phyloP scores from a whole-genome alignment of 1,140 invertebrate species.

The Bombus waltoni region DNA sequence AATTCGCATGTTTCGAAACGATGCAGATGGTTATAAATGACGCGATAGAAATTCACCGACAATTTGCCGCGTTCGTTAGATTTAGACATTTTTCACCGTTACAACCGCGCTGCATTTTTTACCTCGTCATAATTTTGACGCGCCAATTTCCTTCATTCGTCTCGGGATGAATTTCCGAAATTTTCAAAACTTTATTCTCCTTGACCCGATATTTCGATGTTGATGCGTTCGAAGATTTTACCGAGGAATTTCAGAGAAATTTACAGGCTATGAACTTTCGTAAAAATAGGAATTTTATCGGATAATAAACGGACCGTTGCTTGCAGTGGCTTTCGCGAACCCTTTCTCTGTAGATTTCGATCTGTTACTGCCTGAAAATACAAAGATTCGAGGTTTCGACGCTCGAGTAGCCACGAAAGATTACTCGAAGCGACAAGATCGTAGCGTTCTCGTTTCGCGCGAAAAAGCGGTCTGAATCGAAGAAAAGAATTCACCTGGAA shows the following conservation, averaged over 20 bases:
- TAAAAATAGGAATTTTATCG: too few relatives aligned
- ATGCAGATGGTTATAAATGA: neutral
- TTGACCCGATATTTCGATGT: fast-evolving
- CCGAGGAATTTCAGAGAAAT: neutral
- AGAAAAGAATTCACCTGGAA: neutral
- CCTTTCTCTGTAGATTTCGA: neutral
- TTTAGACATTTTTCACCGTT: neutral
- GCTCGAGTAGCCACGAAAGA: neutral
- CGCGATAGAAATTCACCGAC: neutral
- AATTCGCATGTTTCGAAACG: neutral
- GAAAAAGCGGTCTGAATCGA: neutral
- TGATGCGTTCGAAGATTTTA: neutral
- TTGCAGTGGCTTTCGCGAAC: too few relatives aligned
- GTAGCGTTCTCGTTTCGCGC: neutral
- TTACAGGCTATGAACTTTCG: too few relatives aligned
- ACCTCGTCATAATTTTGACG: neutral
- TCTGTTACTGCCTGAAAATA: neutral
- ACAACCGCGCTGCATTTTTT: neutral
- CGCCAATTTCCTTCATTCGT: neutral
- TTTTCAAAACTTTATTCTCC: neutral
- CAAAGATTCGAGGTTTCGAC: neutral
- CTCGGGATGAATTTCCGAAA: neutral
- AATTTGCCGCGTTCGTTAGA: neutral
- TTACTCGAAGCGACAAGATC: neutral
- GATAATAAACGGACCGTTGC: too few relatives aligned